These are phyloP conservation scores for Latrodectus geometricus DNA, from an alignment of 1,140 invertebrate genomes.

Conservation along the genomic window DNA sequence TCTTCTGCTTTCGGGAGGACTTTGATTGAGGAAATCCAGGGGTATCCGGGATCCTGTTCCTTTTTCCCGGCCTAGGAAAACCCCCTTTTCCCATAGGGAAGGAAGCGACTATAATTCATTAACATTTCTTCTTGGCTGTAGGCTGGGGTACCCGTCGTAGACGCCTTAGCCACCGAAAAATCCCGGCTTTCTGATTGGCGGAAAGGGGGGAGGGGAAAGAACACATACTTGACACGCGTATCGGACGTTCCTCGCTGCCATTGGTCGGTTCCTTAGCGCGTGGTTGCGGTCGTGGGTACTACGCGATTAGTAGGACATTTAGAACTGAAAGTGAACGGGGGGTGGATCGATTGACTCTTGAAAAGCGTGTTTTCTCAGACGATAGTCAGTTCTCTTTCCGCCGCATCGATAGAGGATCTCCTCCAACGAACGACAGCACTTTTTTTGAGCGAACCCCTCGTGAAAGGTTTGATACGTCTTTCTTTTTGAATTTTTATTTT, in stretches of 20 bases:
- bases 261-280: conserved; percentile 41
- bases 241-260: conserved; percentile 44
- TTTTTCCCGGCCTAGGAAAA: conserved; percentile 37
- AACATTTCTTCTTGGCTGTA: conserved; percentile 44
- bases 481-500: too few species aligned
- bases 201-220: conserved; percentile 31
- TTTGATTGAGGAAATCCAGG: conserved; percentile 61
- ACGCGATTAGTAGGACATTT: conserved; percentile 51
- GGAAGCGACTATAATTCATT: conserved; percentile 58
- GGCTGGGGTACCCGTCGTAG: background rate
- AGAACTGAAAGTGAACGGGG: conserved; percentile 32
- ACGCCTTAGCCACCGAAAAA: conserved; percentile 15
- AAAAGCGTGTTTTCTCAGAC: conserved; percentile 12
- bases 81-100: conserved; percentile 52
- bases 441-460: too few species aligned
- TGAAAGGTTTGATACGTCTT: too few species aligned
- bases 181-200: background rate
- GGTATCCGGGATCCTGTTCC: conserved; percentile 56
- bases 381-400: background rate
- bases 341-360: conserved; percentile 29
- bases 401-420: background rate
- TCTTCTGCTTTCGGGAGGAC: background rate
- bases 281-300: conserved; percentile 46
- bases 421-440: too few species aligned
- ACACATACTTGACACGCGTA: conserved; percentile 59